Evolutionary conservation across 2,888 invertebrate species (phyloP), one percentile per base, ranked within the genome.

Genomic region (Rhorus exstirpatorius): DNA sequence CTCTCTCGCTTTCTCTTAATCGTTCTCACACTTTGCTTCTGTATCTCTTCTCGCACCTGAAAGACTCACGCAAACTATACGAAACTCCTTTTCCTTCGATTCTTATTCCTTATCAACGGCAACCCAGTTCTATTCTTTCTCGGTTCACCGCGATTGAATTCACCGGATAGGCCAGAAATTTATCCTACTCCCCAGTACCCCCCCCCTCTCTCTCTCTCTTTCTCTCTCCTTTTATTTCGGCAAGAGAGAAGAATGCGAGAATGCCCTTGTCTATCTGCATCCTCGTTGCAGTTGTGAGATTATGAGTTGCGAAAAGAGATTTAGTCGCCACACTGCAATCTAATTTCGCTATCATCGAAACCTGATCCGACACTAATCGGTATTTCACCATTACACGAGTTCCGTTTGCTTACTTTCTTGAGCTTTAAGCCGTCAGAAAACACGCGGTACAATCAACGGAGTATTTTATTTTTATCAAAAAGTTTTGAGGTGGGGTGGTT

Each of bases 141-240:
- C 60, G 77, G 67, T 72, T 77, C 67, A 41, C 60, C 71, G 60
- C 71, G 76, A 81, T 81, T 81, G 44, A 76, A 81, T 81, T 77
- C 55, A 4, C 60, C 60, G 49, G 51, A 24, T 46, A 51, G 67
- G 60, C 60, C 60, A 60, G 51, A 63, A 81, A 72, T 72, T 70
- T 65, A 75, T 71, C 49, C 63, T 63, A 70, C 35, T 46, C 46
- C 75, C 46, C 8, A 24, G 60, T 8, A 31, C 31, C 60, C n/a
- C 14, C 76, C 53, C 24, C 12, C 8, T 31, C 21, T 51, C 58
- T 35, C 55, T 7, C 14, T 3, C n/a, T 38, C n/a, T 17, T 55
- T 35, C 61, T 3, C 67, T 49, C 17, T 41, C n/a, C 4, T 14
- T 46, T 24, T 63, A 14, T 8, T 14, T 31, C 17, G 8, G 12